A percentile compares a stretch with the other conserved stretches of the same genome.
Evolutionary conservation across 2,797 vertebrate species (phyloP).

Genomic region (Rachycentron canadum): DNA sequence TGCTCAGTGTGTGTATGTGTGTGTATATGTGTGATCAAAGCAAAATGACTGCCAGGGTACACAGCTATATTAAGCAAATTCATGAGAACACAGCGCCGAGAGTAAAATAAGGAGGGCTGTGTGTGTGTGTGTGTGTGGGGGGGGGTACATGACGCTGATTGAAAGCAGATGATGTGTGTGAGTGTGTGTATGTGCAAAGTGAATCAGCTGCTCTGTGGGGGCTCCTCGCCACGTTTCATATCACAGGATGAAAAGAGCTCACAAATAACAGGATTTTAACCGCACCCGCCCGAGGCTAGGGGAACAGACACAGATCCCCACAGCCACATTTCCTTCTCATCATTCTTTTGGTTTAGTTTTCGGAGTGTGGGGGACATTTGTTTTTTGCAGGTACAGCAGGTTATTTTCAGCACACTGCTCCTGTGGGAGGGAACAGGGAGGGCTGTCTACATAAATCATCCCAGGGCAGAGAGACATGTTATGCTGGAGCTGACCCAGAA

Average conservation of each 20-base stretch:
- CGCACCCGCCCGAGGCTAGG: conserved; percentile 28
- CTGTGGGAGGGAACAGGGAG: conserved; percentile 22
- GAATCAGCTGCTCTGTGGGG: conserved; percentile 37
- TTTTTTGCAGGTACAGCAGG: conserved; percentile 57
- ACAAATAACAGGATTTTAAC: conserved; percentile 48
- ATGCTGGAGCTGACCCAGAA: conserved; percentile 76
- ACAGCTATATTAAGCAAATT: conserved; percentile 40
- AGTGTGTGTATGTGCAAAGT: conserved; percentile 8
- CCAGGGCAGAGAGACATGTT: conserved; percentile 55
- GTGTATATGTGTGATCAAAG: conserved; percentile 18
- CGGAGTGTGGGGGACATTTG: conserved; percentile 41
- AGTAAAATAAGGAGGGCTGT: conserved; percentile 28
- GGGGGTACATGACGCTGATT: conserved; percentile 46
- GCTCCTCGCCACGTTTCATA: conserved; percentile 50
- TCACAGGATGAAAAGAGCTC: conserved; percentile 51
- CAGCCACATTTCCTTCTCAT: conserved; percentile 28
- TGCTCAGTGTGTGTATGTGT: conserved; percentile 9
- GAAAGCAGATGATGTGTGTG: conserved; percentile 50
- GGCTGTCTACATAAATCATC: conserved; percentile 73
- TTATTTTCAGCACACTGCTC: conserved; percentile 56
- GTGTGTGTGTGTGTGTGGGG: background rate
- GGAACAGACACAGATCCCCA: conserved; percentile 19
- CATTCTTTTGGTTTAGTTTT: conserved; percentile 23
- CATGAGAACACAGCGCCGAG: conserved; percentile 8
- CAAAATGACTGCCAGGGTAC: conserved; percentile 6